Evolutionary conservation across 2,113 vertebrate genomes (phyloP), one percentile per base, ranked within the genome.

Genomic region (Myotis brandtii): DNA sequence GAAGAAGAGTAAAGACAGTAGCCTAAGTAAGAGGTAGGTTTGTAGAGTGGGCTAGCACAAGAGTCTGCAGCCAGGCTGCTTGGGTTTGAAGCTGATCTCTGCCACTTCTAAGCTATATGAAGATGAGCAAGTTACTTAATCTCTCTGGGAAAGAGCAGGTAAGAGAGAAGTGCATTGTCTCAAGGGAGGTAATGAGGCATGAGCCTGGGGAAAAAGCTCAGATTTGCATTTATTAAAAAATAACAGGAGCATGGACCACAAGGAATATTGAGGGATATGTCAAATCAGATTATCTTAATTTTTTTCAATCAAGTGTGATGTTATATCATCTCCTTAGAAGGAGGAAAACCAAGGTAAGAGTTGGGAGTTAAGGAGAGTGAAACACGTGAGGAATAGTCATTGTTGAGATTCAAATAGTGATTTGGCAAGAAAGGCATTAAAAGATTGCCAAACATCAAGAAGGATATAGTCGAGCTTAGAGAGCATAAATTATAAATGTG

Each of bases 311-410:
- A 89, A 91, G 48, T 77, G 21, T 86, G 14, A 86, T 64, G 37
- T 37, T 73, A 94, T 81, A 56, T 37, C 3, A 62, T 85, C 75
- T 93, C 32, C 17, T 27, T 21, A 94, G 69, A 89, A 95, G 89
- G 70, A 96, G 11, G 14, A 67, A 93, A 82, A 91, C 52, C 54
- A 89, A 86, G 17, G 54, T 32, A 16, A 93, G 40, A 56, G 1
- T 14, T 86, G 16, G 46, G 4, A 43, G 23, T 69, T 75, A 82
- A 86, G 12, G 56, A 77, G 93, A 88, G 20, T 89, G 32, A 95
- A 66, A 3, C 80, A 83, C 12, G 14, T 72, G 30, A 95, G 83
- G 14, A 94, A 34, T 0, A 70, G 34, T 21, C 79, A 30, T 86
- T 84, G 40, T 86, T 94, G 85, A 95, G 43, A 80, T 37, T 54